These are phyloP conservation scores for Barypeithes pellucidus DNA, from an alignment of 2,888 invertebrate species.

Conservation along the genomic window DNA sequence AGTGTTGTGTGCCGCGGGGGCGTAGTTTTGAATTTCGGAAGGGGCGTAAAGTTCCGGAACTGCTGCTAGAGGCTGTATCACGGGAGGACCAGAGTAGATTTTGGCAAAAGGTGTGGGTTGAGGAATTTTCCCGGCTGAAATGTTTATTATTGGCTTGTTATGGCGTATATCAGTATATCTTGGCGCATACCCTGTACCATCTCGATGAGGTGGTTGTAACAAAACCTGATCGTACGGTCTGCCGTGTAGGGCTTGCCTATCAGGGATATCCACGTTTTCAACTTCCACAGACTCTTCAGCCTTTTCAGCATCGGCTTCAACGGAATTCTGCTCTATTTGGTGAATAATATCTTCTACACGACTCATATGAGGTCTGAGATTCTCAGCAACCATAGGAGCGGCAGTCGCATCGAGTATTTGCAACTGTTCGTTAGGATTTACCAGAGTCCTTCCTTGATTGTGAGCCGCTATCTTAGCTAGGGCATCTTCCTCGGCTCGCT, in stretches of 20 bases:
- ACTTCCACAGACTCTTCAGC: neutral
- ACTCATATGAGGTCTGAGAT: neutral
- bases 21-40: slow-evolving; percentile 30
- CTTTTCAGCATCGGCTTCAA: slow-evolving; percentile 25
- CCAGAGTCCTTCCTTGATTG: slow-evolving; percentile 52
- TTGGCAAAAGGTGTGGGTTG: slow-evolving; percentile 14
- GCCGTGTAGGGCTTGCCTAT: slow-evolving; percentile 23
- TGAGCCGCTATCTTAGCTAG: slow-evolving; percentile 59
- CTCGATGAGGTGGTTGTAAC: neutral
- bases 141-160: slow-evolving; percentile 28
- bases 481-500: slow-evolving; percentile 58
- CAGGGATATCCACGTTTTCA: slow-evolving; percentile 14
- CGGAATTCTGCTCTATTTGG: slow-evolving; percentile 27
- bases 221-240: slow-evolving; percentile 35
- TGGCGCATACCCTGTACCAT: slow-evolving; percentile 31
- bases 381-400: slow-evolving; percentile 12
- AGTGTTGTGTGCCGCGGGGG: slow-evolving; percentile 23
- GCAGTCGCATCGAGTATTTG: slow-evolving; percentile 18
- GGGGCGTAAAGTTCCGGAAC: slow-evolving; percentile 24
- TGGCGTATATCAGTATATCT: slow-evolving; percentile 28
- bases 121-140: slow-evolving; percentile 10
- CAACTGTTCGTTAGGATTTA: slow-evolving; percentile 15
- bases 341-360: neutral
- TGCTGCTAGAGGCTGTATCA: slow-evolving; percentile 1
- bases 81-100: neutral